Evolutionary conservation across 2,797 vertebrate species (phyloP).

Genomic region (Potorous gilbertii): DNA sequence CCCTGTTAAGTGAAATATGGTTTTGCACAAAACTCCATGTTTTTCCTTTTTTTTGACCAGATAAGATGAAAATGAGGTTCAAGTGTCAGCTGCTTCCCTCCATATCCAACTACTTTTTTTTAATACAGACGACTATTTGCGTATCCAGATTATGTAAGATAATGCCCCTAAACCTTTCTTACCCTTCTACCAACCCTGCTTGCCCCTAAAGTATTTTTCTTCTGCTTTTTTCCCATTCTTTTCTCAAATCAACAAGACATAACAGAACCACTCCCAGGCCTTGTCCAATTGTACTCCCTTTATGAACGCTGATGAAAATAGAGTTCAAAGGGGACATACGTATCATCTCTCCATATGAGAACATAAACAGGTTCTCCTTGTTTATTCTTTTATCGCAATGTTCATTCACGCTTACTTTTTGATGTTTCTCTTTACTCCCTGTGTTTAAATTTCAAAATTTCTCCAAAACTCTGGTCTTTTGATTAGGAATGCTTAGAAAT

Average conservation of each 20-base stretch:
- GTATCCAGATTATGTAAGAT: background rate
- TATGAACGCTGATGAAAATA: background rate
- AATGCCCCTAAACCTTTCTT: background rate
- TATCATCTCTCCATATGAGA: background rate
- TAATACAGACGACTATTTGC: background rate
- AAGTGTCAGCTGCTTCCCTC: background rate
- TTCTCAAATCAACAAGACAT: background rate
- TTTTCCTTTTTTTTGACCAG: background rate
- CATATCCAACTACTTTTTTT: too few species aligned
- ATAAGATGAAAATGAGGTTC: background rate
- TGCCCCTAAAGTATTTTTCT: background rate
- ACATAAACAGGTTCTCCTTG: background rate
- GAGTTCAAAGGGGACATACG: background rate
- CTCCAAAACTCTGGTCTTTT: background rate
- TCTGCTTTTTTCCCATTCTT: background rate
- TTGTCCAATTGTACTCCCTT: background rate
- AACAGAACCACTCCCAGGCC: background rate
- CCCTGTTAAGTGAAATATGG: background rate
- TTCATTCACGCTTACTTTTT: background rate
- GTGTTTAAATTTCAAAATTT: background rate
- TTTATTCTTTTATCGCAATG: background rate
- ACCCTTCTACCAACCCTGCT: background rate
- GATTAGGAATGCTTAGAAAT: background rate
- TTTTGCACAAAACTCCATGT: background rate
- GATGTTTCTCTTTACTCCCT: background rate